phyloP scores from a whole-genome alignment of 2,113 vertebrate species.

The Rhinoptilus africanus region DNA sequence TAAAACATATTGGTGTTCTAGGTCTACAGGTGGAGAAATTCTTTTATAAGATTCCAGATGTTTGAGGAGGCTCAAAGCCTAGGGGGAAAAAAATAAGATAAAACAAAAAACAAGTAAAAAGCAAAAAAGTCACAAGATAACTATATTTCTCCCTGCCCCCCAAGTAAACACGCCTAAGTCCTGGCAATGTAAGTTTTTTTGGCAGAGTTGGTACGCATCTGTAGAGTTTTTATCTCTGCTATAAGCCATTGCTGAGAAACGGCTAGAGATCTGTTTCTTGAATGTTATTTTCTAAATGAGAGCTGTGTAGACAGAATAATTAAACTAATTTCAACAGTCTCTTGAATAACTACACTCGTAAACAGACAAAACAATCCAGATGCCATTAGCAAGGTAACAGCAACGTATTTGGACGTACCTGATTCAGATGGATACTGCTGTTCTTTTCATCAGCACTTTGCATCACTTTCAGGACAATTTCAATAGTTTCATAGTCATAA shows the following conservation, averaged over 20 bases:
- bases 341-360: not conserved
- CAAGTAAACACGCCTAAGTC: not conserved
- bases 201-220: not conserved
- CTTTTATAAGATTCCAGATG: conserved; percentile 90
- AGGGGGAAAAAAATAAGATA: not conserved
- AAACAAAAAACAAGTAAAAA: not conserved
- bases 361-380: not conserved
- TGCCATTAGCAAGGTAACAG: not conserved
- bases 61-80: conserved; percentile 90
- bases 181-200: not conserved
- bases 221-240: not conserved
- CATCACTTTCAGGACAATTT: conserved; percentile 86
- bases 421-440: conserved; percentile 78
- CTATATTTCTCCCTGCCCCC: not conserved
- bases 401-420: conserved; percentile 70
- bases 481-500: conserved; percentile 93
- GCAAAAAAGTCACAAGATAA: not conserved
- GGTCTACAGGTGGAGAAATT: conserved; percentile 81
- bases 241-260: not conserved
- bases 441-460: conserved; percentile 83
- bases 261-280: not conserved
- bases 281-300: not conserved
- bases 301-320: not conserved
- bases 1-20: conserved; percentile 85
- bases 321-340: not conserved